Base-by-base conservation (phyloP, 2,888 invertebrate species). In the Dolomedes plantarius region DNA sequence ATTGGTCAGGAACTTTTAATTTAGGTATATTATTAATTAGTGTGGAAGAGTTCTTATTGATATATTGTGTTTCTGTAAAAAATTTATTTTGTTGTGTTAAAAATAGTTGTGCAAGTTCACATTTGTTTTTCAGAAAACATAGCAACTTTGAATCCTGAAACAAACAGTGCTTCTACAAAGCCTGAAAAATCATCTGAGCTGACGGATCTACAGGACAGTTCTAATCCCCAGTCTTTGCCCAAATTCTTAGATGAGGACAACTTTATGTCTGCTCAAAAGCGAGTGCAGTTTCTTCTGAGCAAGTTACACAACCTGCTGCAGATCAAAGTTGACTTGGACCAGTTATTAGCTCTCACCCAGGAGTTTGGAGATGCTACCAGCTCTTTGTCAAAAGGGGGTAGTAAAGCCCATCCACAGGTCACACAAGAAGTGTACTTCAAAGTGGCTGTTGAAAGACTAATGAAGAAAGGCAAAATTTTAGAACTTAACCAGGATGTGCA, bases 281-380 rank as follows among this genome's bases (percentile, higher is more conserved):
- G 71, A 19, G 75, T 86, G 9, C 86, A 81, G n/a, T 27, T 74
- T 36, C 39, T 88, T 19, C 56, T 86, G 6, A 74, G 46, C 36
- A 85, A 86, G 28, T 65, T 88, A 7, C 80, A 88, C 28, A 86
- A 76, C 31, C 39, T 88, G 9, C 72, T 86, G 65, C 75, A 81
- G 50, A 81, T 88, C 7, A 81, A 86, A 41, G 73, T 77, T 0
- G 88, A 81, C 27, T 29, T 88, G 32, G 78, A 82, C 31, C 86
- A 78, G 19, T 28, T 88, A 5, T 31, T 86, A 0, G 13, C 64
- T 5, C 29, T 77, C 11, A 39, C 73, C 1, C 41, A 69, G 19
- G 65, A 62, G 2, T 32, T 67, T 29, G 28, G 29, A 0, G 50
- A 69, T 7, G 82, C 74, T 5, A n/a, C 36, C n/a, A 28, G 16